phyloP scores from a whole-genome alignment of 2,888 invertebrate species.

The Agonopterix heracliana region DNA sequence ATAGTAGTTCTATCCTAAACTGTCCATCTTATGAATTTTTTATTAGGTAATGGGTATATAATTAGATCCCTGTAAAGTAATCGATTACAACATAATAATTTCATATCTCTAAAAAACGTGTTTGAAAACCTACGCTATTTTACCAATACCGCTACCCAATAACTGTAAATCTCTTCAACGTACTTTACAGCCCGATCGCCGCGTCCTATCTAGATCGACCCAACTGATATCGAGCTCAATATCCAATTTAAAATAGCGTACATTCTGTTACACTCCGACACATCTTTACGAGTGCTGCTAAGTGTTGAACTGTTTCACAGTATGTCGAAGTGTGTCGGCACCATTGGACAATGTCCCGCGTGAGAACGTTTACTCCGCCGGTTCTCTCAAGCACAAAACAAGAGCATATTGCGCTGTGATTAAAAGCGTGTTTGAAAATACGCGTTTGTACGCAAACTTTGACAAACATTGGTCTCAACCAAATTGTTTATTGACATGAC shows the following conservation, averaged over 20 bases:
- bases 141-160: too few relatives aligned
- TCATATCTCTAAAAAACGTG: too few relatives aligned
- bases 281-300: slow-evolving; percentile 10
- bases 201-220: slow-evolving; percentile 6
- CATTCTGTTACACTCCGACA: slow-evolving; percentile 7
- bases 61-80: too few relatives aligned
- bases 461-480: slow-evolving; percentile 2
- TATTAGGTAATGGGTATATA: too few relatives aligned
- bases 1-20: too few relatives aligned
- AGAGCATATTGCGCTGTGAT: slow-evolving; percentile 33
- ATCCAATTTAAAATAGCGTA: slow-evolving; percentile 13
- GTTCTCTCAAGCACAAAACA: slow-evolving; percentile 50
- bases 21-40: too few relatives aligned
- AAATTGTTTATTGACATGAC: slow-evolving; percentile 1
- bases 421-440: slow-evolving; percentile 55
- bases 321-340: slow-evolving; percentile 24
- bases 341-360: slow-evolving; percentile 37
- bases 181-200: slow-evolving; percentile 5
- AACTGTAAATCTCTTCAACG: not conserved
- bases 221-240: slow-evolving; percentile 2
- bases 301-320: not conserved
- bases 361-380: slow-evolving; percentile 48
- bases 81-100: too few relatives aligned
- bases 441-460: slow-evolving; percentile 35
- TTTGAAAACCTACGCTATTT: too few relatives aligned